These are phyloP conservation scores for Lasaia peninsularis DNA, from an alignment of 1,140 invertebrate genomes.

Conservation along the genomic window DNA sequence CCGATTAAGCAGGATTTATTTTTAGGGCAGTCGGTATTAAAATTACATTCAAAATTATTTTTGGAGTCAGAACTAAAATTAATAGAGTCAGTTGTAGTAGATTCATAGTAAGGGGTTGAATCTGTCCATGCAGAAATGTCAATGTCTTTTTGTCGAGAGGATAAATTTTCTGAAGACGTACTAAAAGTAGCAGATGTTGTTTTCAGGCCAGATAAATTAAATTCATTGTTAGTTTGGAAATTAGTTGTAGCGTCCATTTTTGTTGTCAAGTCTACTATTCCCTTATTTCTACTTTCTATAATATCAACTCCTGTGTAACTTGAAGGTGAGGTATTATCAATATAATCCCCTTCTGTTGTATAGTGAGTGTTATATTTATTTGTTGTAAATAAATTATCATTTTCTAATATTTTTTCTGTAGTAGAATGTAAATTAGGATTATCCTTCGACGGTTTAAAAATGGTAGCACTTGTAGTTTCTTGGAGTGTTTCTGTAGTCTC, in stretches of 20 bases:
- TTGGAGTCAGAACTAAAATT: conserved; percentile 50
- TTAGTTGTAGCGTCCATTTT: not conserved
- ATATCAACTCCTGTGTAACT: not conserved
- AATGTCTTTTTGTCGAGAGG: conserved; percentile 59
- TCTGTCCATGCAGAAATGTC: conserved; percentile 70
- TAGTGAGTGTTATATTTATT: not conserved
- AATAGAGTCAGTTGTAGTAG: conserved; percentile 45
- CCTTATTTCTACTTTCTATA: not conserved
- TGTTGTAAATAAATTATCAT: not conserved
- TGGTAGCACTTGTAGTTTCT: not conserved
- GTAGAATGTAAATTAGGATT: no score
- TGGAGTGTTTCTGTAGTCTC: not conserved
- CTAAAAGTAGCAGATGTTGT: conserved; percentile 28
- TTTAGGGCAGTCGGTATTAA: conserved; percentile 82
- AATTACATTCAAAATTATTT: conserved; percentile 76
- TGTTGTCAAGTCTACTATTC: not conserved
- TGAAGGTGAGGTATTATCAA: not conserved
- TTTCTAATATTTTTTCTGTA: not conserved
- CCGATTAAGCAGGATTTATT: conserved; percentile 82
- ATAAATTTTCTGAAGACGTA: conserved; percentile 55
- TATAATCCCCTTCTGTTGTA: not conserved
- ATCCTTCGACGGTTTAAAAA: no score
- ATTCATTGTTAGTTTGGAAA: not conserved
- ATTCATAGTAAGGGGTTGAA: conserved; percentile 48
- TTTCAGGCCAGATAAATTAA: conserved; percentile 14